Percentiles rank a stretch among this genome's conserved stretches.
phyloP scores from a whole-genome alignment of 1,140 invertebrate species.

The Euwallacea similis region DNA sequence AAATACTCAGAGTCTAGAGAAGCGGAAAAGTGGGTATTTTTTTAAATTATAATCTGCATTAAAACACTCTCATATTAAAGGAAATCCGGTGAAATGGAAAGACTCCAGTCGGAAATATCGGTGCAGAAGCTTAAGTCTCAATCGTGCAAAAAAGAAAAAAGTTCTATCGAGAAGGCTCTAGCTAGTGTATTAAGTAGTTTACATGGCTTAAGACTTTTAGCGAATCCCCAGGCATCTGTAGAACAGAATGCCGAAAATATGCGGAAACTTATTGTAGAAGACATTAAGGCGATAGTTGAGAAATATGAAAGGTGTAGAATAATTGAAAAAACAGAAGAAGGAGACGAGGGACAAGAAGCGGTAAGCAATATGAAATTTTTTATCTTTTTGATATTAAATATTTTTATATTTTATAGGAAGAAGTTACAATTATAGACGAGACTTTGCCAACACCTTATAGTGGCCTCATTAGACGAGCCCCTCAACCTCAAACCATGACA shows the following conservation, averaged over 20 bases:
- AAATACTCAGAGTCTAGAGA: slow-evolving; percentile 80
- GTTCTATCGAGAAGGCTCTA: slow-evolving; percentile 34
- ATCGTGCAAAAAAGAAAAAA: slow-evolving; percentile 19
- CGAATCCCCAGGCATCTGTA: slow-evolving; percentile 37
- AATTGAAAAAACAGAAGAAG: slow-evolving; percentile 26
- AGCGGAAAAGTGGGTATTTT: slow-evolving; percentile 66
- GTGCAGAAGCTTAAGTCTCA: slow-evolving; percentile 30
- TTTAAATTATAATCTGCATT: slow-evolving; percentile 10
- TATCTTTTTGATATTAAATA: too few relatives aligned
- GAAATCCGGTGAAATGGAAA: slow-evolving; percentile 43
- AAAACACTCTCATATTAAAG: slow-evolving; percentile 20
- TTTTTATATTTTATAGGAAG: slow-evolving; percentile 28
- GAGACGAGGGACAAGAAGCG: slow-evolving; percentile 5
- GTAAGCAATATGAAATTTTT: neutral
- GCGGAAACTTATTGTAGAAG: slow-evolving; percentile 23
- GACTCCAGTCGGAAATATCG: slow-evolving; percentile 36
- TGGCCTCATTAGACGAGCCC: slow-evolving; percentile 47
- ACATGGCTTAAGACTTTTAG: slow-evolving; percentile 35
- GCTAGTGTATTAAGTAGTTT: slow-evolving; percentile 27
- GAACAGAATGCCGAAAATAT: slow-evolving; percentile 26
- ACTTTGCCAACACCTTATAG: slow-evolving; percentile 47
- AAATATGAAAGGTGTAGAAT: slow-evolving; percentile 19
- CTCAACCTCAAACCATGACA: slow-evolving; percentile 45
- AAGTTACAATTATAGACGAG: slow-evolving; percentile 12
- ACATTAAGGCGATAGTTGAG: slow-evolving; percentile 29